Evolutionary conservation across 2,888 invertebrate genomes (phyloP), one percentile per base, ranked within the genome.

Genomic region (Eupithecia inturbata): DNA sequence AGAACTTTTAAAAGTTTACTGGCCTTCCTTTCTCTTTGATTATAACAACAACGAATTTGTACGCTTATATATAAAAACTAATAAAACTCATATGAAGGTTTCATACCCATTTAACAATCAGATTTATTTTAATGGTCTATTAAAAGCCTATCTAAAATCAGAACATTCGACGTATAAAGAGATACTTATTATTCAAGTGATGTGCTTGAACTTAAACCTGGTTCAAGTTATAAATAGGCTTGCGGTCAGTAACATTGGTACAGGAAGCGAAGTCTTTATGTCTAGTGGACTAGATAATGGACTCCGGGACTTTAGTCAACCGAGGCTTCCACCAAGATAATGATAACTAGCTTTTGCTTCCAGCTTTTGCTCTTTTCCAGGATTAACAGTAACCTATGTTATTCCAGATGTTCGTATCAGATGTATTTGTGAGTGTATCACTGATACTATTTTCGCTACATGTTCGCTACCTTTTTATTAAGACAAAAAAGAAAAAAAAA

Each of bases 171-270:
- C 6, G 22, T 68, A 73, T 49, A 41, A 60, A 78, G 68, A 70
- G 75, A 72, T 73, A 77, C 79, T 80, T 79, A 78, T 75, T 75
- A 80, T 80, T 77, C 80, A 78, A 79, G 77, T 76, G 75, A 71
- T 71, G 79, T 73, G 75, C 72, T 74, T 75, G 73, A 80, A 78
- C 78, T 75, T 75, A 78, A 77, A 74, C 76, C 75, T 77, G 79
- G 79, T 79, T 77, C 75, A 75, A 74, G 77, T 75, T 81, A 81
- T 81, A 79, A 80, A 81, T 80, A 81, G 77, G 36, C 70, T 36
- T 19, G 77, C 81, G 80, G 79, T 79, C 80, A 79, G 78, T 80
- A 71, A 76, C 81, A 78, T 77, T 76, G 72, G 73, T 78, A 73
- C 80, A 80, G 80, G 81, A 81, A 80, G 68, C 63, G 73, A 49